phyloP scores from a whole-genome alignment of 2,888 invertebrate species.

The Himalopsyche japonica region DNA sequence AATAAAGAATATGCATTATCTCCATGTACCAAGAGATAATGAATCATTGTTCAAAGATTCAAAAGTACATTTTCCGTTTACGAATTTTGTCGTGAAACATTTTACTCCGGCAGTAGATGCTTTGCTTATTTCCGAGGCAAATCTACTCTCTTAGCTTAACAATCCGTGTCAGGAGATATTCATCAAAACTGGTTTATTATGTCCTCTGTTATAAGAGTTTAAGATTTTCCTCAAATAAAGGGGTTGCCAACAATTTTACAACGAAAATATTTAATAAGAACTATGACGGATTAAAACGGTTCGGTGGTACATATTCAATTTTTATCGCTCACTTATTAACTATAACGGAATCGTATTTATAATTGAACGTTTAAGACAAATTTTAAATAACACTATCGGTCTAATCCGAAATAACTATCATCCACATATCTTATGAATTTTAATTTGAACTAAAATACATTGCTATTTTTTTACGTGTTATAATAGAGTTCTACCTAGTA shows the following conservation, averaged over 20 bases:
- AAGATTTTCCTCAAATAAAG: not conserved
- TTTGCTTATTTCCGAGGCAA: not conserved
- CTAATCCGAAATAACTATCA: no score
- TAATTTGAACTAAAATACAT: no score
- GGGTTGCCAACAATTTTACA: not conserved
- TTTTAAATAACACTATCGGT: no score
- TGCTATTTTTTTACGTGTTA: no score
- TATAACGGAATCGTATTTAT: not conserved
- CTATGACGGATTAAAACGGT: not conserved
- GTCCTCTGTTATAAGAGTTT: not conserved
- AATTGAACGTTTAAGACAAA: no score
- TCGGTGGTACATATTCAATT: not conserved
- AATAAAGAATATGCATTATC: no score
- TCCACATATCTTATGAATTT: no score
- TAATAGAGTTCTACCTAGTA: no score
- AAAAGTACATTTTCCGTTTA: not conserved
- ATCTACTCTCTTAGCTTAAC: conserved; percentile 14
- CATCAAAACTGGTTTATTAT: conserved; percentile 11
- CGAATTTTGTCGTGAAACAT: not conserved
- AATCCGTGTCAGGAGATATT: conserved; percentile 29
- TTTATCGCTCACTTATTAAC: not conserved
- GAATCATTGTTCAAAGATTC: not conserved
- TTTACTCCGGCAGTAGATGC: not conserved
- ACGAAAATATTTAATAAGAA: not conserved
- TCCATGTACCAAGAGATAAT: not conserved